These are phyloP conservation scores for Thinocorus orbignyianus DNA, from an alignment of 2,113 vertebrate species.

Conservation along the genomic window DNA sequence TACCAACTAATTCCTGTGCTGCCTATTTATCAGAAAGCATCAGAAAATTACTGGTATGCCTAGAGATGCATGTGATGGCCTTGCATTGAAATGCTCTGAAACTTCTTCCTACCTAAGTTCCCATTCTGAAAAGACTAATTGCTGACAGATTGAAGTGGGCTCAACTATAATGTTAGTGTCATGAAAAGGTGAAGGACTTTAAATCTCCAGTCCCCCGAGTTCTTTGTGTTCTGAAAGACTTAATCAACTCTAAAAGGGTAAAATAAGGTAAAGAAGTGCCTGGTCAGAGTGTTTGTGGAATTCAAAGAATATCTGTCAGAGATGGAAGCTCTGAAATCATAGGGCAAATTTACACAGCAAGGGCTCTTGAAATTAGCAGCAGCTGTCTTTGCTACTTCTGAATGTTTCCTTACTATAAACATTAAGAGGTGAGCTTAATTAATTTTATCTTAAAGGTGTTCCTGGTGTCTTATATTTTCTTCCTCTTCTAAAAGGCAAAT, in stretches of 20 bases:
- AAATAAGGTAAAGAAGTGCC: background rate
- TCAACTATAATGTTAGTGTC: background rate
- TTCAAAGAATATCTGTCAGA: background rate
- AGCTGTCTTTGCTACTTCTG: background rate
- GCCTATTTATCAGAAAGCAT: background rate
- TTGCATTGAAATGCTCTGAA: background rate
- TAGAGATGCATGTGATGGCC: background rate
- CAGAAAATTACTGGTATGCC: background rate
- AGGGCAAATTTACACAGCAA: background rate
- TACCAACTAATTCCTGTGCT: background rate
- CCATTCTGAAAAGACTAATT: background rate
- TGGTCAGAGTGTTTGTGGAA: background rate
- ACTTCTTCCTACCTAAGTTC: background rate
- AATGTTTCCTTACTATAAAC: background rate
- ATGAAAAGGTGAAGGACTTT: background rate
- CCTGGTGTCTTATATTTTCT: background rate
- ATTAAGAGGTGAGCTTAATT: background rate
- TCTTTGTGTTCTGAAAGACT: background rate
- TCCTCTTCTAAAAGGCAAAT: conserved; percentile 5
- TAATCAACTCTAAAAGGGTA: background rate
- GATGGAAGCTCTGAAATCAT: background rate
- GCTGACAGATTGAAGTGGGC: background rate
- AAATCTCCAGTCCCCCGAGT: background rate
- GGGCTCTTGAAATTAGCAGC: background rate
- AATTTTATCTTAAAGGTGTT: conserved; percentile 4